Conservation (phyloP, 2,888 invertebrate species). For the Coenonympha glycerion region DNA sequence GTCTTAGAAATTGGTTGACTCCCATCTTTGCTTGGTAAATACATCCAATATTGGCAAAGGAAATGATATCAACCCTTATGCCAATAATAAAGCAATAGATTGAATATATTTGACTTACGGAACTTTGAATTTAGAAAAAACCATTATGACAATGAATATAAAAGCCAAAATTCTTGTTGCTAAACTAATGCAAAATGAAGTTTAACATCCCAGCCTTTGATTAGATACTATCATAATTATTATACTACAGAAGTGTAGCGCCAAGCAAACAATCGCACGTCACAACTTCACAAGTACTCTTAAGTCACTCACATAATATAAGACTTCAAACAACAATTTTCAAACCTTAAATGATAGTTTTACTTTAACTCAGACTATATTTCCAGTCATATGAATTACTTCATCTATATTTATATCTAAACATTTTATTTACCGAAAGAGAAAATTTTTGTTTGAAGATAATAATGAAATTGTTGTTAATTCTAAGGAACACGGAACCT, state of each 20-base stretch:
- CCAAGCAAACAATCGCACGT: slow-evolving; percentile 20
- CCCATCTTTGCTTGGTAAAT: too few species aligned
- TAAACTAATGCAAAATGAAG: neutral
- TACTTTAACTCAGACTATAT: slow-evolving; percentile 56
- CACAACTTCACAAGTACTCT: slow-evolving; percentile 8
- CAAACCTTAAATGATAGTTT: slow-evolving; percentile 35
- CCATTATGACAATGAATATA: neutral
- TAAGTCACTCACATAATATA: slow-evolving; percentile 16
- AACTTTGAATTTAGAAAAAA: too few species aligned
- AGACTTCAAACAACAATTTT: slow-evolving; percentile 62
- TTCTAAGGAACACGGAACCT: neutral
- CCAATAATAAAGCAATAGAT: too few species aligned
- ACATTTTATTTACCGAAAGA: slow-evolving; percentile 35
- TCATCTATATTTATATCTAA: slow-evolving; percentile 45
- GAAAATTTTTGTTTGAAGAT: slow-evolving; percentile 59
- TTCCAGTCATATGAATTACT: slow-evolving; percentile 58
- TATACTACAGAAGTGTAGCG: slow-evolving; percentile 20
- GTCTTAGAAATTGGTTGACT: too few species aligned
- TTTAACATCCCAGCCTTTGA: neutral
- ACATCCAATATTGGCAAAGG: too few species aligned
- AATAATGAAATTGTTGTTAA: slow-evolving; percentile 16
- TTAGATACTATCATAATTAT: slow-evolving; percentile 1
- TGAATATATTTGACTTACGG: too few species aligned
- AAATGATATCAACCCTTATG: too few species aligned
- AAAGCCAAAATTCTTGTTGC: too few species aligned